phyloP scores from a whole-genome alignment of 2,797 vertebrate genomes.

The Stomatorhinus walkeri region DNA sequence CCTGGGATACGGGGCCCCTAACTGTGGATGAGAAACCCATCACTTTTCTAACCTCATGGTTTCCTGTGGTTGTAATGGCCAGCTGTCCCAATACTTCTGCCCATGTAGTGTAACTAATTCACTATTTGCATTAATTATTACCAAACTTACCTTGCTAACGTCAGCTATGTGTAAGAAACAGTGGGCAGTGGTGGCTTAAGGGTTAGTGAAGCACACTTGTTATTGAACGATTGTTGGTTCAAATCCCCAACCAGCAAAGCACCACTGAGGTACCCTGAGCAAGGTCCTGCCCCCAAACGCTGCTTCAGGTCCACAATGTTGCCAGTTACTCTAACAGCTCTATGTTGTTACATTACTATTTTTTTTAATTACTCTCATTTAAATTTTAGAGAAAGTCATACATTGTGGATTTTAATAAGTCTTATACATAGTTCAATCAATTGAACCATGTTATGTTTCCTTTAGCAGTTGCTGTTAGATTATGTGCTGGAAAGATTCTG shows the following conservation, averaged over 20 bases:
- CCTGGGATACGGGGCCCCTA: not conserved
- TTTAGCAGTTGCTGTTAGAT: not conserved
- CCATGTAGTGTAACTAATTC: not conserved
- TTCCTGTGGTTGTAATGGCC: not conserved
- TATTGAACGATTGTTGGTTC: not conserved
- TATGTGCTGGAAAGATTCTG: not conserved
- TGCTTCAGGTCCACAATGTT: not conserved
- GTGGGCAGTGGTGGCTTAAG: not conserved
- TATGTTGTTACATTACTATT: not conserved
- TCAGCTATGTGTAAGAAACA: not conserved
- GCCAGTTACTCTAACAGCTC: not conserved
- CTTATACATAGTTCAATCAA: not conserved
- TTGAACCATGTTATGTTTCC: not conserved
- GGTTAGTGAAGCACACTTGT: not conserved
- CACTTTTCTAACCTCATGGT: not conserved
- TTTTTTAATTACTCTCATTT: not conserved
- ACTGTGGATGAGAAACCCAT: not conserved
- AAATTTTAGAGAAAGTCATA: not conserved
- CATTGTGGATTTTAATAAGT: not conserved
- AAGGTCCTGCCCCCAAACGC: too few species aligned
- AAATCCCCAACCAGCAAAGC: not conserved
- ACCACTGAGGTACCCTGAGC: too few species aligned
- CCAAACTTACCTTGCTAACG: not conserved
- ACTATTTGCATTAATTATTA: not conserved
- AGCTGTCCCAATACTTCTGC: not conserved